These are phyloP conservation scores for Margarornis squamiger DNA, from an alignment of 2,797 vertebrate genomes.

Conservation along the genomic window DNA sequence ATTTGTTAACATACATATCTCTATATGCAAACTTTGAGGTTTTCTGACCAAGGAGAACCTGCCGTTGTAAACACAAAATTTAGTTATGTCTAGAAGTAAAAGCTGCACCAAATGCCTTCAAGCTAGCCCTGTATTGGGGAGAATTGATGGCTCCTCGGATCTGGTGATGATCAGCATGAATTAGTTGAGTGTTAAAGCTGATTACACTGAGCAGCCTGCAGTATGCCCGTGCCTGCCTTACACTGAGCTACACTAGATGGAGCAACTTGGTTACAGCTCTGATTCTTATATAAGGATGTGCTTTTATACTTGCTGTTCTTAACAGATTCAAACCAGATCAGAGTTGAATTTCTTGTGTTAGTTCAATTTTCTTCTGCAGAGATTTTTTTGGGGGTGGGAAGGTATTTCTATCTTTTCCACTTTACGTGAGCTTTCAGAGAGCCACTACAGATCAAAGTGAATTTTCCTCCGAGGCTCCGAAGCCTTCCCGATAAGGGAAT, in stretches of 20 bases:
- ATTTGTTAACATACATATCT: not conserved
- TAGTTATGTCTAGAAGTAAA: not conserved
- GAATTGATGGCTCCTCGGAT: not conserved
- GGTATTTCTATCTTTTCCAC: not conserved
- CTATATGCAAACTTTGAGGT: not conserved
- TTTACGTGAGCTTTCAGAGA: not conserved
- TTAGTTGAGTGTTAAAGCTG: not conserved
- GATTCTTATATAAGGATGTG: not conserved
- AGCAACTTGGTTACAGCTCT: not conserved
- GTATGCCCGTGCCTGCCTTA: not conserved
- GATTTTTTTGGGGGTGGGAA: not conserved
- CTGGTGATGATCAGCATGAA: not conserved
- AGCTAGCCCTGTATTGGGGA: accelerated
- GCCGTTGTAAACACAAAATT: not conserved
- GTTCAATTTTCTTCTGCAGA: not conserved
- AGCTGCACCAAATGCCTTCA: not conserved
- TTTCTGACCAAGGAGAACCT: not conserved
- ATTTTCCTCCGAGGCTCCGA: conserved; percentile 1
- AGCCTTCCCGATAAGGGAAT: not conserved
- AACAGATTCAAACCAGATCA: not conserved
- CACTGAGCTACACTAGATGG: not conserved
- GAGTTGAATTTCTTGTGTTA: not conserved
- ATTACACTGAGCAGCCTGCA: not conserved
- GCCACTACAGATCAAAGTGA: not conserved
- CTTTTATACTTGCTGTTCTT: not conserved